Evolutionary conservation across 2,797 vertebrate genomes (phyloP).

Genomic region (Hydrocynus forskahlii): DNA sequence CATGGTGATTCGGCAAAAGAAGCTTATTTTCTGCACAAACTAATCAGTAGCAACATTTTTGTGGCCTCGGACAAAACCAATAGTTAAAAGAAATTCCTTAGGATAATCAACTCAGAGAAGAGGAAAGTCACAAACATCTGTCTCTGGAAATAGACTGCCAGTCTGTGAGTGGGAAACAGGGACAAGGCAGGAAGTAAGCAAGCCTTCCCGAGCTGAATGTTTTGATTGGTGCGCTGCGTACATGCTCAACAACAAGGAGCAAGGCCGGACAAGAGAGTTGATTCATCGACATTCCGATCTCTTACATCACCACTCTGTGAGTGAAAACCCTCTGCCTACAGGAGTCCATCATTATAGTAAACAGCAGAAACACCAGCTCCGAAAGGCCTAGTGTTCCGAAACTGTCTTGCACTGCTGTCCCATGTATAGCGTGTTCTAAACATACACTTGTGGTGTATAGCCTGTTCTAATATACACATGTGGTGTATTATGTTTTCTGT

Average conservation of each 20-base stretch:
- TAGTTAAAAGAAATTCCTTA: not conserved
- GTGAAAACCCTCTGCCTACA: not conserved
- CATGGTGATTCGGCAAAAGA: not conserved
- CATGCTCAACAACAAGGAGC: not conserved
- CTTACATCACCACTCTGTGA: slow-evolving; percentile 29
- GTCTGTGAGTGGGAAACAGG: slow-evolving; percentile 1
- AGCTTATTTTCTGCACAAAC: not conserved
- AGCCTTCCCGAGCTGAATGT: slow-evolving; percentile 23
- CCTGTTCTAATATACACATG: not conserved
- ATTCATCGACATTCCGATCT: slow-evolving; percentile 42
- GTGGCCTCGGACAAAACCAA: not conserved
- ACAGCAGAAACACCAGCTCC: not conserved
- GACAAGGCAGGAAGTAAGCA: slow-evolving; percentile 22
- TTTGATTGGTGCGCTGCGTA: slow-evolving; percentile 21
- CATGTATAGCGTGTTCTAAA: not conserved
- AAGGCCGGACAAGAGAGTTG: slow-evolving; percentile 13
- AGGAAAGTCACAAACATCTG: slow-evolving; percentile 13
- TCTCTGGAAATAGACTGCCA: not conserved
- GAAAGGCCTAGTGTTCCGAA: not conserved
- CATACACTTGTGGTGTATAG: not conserved
- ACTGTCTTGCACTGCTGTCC: not conserved
- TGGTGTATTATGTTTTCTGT: not conserved
- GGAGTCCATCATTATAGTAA: not conserved
- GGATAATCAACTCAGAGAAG: not conserved
- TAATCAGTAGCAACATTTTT: not conserved